phyloP scores from a whole-genome alignment of 2,113 vertebrate genomes.

The Leucopsar rothschildi region DNA sequence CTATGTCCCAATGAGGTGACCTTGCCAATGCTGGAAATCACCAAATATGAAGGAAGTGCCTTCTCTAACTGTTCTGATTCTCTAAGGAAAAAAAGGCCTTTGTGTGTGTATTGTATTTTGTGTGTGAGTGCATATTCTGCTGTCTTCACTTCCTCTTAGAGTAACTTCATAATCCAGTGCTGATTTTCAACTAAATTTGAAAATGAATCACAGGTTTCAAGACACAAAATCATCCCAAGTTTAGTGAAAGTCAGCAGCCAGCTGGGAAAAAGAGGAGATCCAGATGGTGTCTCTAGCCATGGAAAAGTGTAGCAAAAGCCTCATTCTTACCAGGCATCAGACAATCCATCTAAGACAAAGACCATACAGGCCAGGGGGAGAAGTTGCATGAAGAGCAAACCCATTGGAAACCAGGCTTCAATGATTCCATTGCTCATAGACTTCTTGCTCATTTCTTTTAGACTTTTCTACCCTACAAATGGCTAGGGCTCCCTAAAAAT shows the following conservation, averaged over 20 bases:
- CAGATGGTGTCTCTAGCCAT: background rate
- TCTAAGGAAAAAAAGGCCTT: background rate
- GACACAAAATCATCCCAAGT: background rate
- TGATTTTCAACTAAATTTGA: background rate
- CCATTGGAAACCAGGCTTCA: background rate
- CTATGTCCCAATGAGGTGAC: background rate
- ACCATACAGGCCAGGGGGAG: background rate
- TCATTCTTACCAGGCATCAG: background rate
- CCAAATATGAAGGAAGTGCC: background rate
- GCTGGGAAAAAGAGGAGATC: background rate
- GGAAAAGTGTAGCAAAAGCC: background rate
- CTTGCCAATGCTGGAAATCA: background rate
- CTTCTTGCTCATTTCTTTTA: background rate
- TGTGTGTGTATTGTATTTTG: background rate
- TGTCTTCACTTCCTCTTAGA: slow-evolving; percentile 13
- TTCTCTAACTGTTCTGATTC: background rate
- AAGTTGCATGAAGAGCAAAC: background rate
- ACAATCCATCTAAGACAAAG: background rate
- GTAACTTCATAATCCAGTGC: background rate
- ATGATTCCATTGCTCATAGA: background rate
- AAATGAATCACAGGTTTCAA: background rate
- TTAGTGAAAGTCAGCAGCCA: background rate
- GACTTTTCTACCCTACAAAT: background rate
- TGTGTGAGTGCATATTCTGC: background rate
- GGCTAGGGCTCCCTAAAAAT: background rate